These are phyloP conservation scores for Leptodactylus fuscus DNA, from an alignment of 2,113 vertebrate species.

Conservation along the genomic window DNA sequence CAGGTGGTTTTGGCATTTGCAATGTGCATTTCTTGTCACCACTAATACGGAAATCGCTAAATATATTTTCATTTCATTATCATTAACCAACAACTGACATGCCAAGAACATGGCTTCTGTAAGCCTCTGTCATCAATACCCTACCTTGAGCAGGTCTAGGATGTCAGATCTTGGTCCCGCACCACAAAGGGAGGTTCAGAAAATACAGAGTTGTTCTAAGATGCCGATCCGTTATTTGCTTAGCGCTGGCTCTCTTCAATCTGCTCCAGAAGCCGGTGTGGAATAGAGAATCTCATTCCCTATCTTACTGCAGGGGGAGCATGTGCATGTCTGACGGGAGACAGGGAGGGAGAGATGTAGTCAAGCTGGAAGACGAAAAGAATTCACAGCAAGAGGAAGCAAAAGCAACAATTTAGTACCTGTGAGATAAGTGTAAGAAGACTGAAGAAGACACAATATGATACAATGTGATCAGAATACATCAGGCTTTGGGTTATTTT, in stretches of 20 bases:
- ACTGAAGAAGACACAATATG: not conserved
- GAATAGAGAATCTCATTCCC: conserved; percentile 29
- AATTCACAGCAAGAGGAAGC: not conserved
- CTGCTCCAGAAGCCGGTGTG: conserved; percentile 4
- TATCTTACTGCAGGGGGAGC: conserved; percentile 55
- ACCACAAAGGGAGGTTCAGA: not conserved
- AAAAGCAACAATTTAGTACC: not conserved
- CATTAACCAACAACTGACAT: not conserved
- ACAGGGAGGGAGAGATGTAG: conserved; percentile 43
- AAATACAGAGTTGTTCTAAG: conserved; percentile 14
- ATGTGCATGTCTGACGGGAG: conserved; percentile 23
- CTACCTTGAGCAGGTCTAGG: conserved; percentile 41
- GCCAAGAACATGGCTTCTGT: not conserved
- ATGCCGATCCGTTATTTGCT: conserved; percentile 25
- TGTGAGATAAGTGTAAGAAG: not conserved
- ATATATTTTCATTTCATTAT: not conserved
- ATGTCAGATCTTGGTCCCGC: not conserved
- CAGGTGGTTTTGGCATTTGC: not conserved
- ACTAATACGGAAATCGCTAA: not conserved
- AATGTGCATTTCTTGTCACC: not conserved
- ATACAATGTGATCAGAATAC: not conserved
- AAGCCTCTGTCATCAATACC: not conserved
- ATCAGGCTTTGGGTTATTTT: no score
- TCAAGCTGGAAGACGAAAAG: not conserved
- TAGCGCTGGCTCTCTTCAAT: conserved; percentile 8